Percentiles rank a stretch among this genome's conserved stretches.
phyloP scores from a whole-genome alignment of 1,140 invertebrate genomes.

The Drosophila kurseongensis region DNA sequence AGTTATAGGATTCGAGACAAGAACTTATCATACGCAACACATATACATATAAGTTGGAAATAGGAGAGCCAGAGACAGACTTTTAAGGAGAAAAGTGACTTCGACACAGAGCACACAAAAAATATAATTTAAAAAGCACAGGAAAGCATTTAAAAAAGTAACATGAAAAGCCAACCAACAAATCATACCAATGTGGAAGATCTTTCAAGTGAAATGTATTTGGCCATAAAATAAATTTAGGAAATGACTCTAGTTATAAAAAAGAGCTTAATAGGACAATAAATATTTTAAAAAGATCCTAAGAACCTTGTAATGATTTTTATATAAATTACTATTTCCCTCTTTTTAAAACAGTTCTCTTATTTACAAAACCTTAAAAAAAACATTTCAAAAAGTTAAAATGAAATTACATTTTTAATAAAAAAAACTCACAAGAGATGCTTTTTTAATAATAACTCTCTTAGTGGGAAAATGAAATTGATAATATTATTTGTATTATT shows the following conservation, averaged over 20 bases:
- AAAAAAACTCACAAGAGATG: no score
- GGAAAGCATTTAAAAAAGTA: conserved; percentile 13
- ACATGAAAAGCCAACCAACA: not conserved
- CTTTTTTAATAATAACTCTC: no score
- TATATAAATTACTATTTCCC: no score
- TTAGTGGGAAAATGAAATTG: no score
- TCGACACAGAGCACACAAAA: conserved; percentile 30
- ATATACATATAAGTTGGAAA: not conserved
- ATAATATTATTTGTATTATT: not conserved
- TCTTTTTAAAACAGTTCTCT: no score
- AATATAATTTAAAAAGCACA: conserved; percentile 19
- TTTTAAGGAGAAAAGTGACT: not conserved
- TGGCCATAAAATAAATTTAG: not conserved
- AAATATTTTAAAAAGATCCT: no score
- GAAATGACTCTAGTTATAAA: not conserved
- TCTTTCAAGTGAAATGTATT: not conserved
- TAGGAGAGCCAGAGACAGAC: not conserved
- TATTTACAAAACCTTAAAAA: no score
- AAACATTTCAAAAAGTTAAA: not conserved
- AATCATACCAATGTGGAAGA: not conserved
- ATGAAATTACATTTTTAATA: not conserved
- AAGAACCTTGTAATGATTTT: no score
- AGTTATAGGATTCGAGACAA: conserved; percentile 6
- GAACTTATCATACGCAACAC: conserved; percentile 4
- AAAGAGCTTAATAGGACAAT: no score